A percentile compares a stretch with the other conserved stretches of the same genome.
phyloP scores from a whole-genome alignment of 1,140 invertebrate species.

The Eubasilissa regina region DNA sequence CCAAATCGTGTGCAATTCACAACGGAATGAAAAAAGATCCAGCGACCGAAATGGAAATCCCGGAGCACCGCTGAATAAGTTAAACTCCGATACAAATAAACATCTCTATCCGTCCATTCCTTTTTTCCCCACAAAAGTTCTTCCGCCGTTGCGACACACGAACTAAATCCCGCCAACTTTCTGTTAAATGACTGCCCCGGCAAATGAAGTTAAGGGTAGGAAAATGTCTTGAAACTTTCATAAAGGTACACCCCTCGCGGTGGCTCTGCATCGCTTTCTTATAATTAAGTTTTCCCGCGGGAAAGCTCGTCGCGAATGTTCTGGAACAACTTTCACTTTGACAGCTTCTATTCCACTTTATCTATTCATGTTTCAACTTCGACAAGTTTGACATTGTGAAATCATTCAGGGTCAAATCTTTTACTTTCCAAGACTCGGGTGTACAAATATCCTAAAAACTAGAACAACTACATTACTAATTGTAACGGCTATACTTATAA shows the following conservation, averaged over 20 bases:
- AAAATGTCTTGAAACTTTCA: slow-evolving; percentile 53
- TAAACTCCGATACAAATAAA: slow-evolving; percentile 48
- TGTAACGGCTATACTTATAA: too few relatives aligned
- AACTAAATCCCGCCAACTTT: slow-evolving; percentile 28
- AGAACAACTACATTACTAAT: too few relatives aligned
- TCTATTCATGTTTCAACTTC: slow-evolving; percentile 31
- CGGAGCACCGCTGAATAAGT: slow-evolving; percentile 40
- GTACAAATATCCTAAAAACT: too few relatives aligned
- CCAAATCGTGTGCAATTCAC: not conserved
- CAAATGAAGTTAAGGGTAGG: slow-evolving; percentile 51
- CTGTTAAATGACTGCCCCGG: slow-evolving; percentile 45
- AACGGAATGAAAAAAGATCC: not conserved
- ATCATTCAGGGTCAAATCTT: slow-evolving; percentile 19
- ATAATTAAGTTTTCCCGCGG: slow-evolving; percentile 53
- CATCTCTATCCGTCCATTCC: slow-evolving; percentile 26
- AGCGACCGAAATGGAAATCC: slow-evolving; percentile 25
- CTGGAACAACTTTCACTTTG: slow-evolving; percentile 39
- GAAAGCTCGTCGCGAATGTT: slow-evolving; percentile 45
- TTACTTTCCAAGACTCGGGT: too few relatives aligned
- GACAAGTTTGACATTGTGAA: slow-evolving; percentile 25
- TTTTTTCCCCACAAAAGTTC: slow-evolving; percentile 31
- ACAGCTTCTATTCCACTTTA: slow-evolving; percentile 11
- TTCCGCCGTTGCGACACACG: slow-evolving; percentile 11
- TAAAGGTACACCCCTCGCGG: slow-evolving; percentile 35
- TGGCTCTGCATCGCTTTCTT: slow-evolving; percentile 55